Evolutionary conservation across 2,888 invertebrate species (phyloP), one percentile per base, ranked within the genome.

Genomic region (Uropetala carovei): DNA sequence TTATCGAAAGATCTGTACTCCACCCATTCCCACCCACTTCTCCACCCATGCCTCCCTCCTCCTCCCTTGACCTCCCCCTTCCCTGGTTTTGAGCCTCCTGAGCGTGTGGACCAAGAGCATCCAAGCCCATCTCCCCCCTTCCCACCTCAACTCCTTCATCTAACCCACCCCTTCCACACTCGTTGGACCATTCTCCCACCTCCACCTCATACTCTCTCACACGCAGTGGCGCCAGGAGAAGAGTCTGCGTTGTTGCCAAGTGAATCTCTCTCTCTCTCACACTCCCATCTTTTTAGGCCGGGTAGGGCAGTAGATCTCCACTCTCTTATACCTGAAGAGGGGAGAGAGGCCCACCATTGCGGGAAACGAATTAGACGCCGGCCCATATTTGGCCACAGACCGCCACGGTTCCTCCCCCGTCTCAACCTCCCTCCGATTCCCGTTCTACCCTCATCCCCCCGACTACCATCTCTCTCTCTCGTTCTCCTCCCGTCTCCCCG

Each of bases 291-390:
- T 60, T 75, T 75, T 75, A 75, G 75, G 14, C 75, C 22, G 75
- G 75, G 75, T 75, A 75, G 75, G 75, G 75, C 75, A 27, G 75
- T 27, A 27, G 75, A 75, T 75, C 75, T 75, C 68, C 68, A 0
- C 68, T 68, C n/a, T 68, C 75, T 22, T 75, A n/a, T n/a, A 75
- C 75, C 75, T 75, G 75, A 11, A 27, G 75, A 75, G 75, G 75
- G 43, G 43, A 43, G 43, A 5, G 43, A 43, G 43, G 43, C 18
- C 18, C 75, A 27, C 75, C 75, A 68, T 68, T 68, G 68, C 68
- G 27, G 75, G 75, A 27, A 75, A 75, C 75, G 75, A 75, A 75
- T 75, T 75, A 75, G 75, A 75, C 27, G 75, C 75, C 75, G 22
- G 11, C 9, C 75, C 75, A 75, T 75, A 75, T 75, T 75, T 75